A percentile compares a stretch with the other conserved stretches of the same genome.
Conservation (phyloP, 2,797 vertebrate species). For the Carcharodon carcharias region DNA sequence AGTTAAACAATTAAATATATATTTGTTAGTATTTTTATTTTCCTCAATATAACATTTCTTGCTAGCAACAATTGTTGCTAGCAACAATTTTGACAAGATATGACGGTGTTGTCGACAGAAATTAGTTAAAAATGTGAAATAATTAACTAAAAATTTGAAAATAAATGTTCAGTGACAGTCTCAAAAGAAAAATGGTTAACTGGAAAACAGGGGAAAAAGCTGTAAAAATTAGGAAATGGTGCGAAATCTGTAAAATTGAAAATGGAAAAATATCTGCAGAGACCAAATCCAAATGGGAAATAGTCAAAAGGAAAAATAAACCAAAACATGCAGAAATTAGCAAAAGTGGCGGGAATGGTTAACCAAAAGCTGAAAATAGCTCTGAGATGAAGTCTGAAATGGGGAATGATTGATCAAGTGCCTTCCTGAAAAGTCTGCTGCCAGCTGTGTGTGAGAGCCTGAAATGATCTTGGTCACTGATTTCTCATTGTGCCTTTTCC, state of each 20-base stretch:
- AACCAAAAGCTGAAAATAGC: not conserved
- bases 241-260: not conserved
- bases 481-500: not conserved
- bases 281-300: not conserved
- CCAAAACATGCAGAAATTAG: not conserved
- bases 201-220: no score
- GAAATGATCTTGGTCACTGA: not conserved
- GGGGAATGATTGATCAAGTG: no score
- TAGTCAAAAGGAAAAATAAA: not conserved
- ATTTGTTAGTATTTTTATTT: not conserved
- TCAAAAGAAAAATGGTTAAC: no score
- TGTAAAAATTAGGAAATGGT: no score
- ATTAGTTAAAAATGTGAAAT: not conserved
- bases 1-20: not conserved
- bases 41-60: not conserved
- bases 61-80: not conserved
- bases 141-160: not conserved
- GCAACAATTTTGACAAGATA: not conserved
- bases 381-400: not conserved
- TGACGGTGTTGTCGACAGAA: not conserved
- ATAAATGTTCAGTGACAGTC: not conserved
- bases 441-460: not conserved
- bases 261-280: not conserved
- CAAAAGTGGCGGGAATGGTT: not conserved
- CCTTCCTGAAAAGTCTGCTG: not conserved